Base-by-base conservation (phyloP, 2,797 vertebrate genomes). In the Pelochelys cantorii region DNA sequence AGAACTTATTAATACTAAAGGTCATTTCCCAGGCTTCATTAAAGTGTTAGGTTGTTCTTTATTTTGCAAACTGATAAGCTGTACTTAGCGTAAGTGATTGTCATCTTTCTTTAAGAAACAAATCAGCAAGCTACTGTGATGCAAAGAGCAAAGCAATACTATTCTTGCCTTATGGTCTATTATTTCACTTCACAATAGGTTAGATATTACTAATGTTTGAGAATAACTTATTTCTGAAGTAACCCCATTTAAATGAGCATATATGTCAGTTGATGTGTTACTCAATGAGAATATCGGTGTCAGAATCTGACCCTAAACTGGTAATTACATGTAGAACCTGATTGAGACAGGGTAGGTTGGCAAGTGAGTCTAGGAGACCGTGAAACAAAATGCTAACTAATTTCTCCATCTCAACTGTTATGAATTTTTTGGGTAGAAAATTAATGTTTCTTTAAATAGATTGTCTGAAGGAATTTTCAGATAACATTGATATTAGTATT, bases 21-120 rank as follows among this genome's bases (percentile, higher is more conserved):
- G 8, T 90, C 90, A 54, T 93, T 96, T 93, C 56, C 37, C 71
- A 81, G 53, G 23, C 83, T 78, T 18, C 60, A 88, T 3, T 4
- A 84, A 90, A 96, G 88, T 18, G 14, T 42, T 56, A 48, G 25
- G 53, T 95, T 93, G 78, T 90, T 95, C 85, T 88, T 89, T 65
- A 37, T 71, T 94, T 93, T 91, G 55, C 27, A 87, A 94, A 94
- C 25, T 81, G 91, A 84, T 85, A 79, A 94, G 65, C 56, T 86
- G 57, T 60, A 13, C n/a, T 15, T 62, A 85, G 90, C 52, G 56
- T 17, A 83, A 2, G 4, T 85, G 79, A 48, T 37, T 80, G 34
- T 88, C 37, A 10, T 23, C 23, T 95, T 88, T 54, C 84, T 11
- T 75, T 79, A 81, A 86, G 85, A 93, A 87, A 89, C 15, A 91